Evolutionary conservation across 2,888 invertebrate genomes (phyloP), one percentile per base, ranked within the genome.

Genomic region (Dasysyrphus albostriatus): DNA sequence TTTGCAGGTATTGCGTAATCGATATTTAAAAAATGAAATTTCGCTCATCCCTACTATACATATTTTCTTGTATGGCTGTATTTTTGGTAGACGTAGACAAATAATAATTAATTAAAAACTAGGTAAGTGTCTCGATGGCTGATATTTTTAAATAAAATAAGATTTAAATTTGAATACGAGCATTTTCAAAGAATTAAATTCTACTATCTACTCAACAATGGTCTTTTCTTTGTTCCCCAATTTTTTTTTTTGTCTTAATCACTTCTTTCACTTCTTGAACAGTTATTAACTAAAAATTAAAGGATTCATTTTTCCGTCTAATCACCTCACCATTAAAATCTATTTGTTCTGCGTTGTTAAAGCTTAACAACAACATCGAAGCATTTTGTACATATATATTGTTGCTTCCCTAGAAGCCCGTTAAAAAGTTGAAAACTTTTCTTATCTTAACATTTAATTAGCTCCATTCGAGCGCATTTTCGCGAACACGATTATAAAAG

Each of bases 371-470:
- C 5, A 65, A 16, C 65, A 47, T 29, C 32, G 16, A 29, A 44
- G 44, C 24, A 47, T 49, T 65, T 32, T 32, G 32, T 47, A 4
- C 3, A 39, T 39, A 39, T 10, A 16, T 77, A n/a, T 9, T 49
- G 74, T 42, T 79, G 49, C 59, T 49, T 54, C 29, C 39, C 32
- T 37, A 3, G 58, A 47, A 70, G 69, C 72, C 58, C 67, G 73
- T 49, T 73, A 74, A 82, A 24, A 82, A 73, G 72, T 47, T 58
- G 51, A 72, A 67, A 76, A 76, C 65, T 76, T 76, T 77, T 70
- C 74, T 87, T 87, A 87, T 87, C 87, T 87, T 79, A 70, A 74
- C 87, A 85, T 83, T 87, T 87, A 87, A 87, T 87, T 87, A 87
- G 87, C 87, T 83, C 24, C 78, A 74, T 44, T 87, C 83, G 83